phyloP scores from a whole-genome alignment of 2,113 vertebrate genomes.

The Saimiri boliviensis region DNA sequence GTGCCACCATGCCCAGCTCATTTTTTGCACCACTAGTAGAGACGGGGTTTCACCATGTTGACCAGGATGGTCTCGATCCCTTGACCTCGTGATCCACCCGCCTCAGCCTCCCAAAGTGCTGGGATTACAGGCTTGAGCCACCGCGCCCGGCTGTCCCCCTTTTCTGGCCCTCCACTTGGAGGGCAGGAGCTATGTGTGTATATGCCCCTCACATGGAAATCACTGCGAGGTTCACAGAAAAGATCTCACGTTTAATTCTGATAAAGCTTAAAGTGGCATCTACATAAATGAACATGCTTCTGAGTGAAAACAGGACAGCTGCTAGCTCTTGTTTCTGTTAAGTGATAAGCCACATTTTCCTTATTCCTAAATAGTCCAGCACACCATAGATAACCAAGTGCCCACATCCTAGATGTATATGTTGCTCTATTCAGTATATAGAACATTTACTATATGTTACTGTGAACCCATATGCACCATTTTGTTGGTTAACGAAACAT shows the following conservation, averaged over 20 bases:
- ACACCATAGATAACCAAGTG: not conserved
- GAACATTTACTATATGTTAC: rapidly evolving
- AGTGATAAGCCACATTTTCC: not conserved
- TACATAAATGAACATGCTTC: not conserved
- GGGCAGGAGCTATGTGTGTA: not conserved
- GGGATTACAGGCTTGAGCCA: too few species aligned
- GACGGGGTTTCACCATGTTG: too few species aligned
- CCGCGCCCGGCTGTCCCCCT: not conserved
- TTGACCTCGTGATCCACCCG: too few species aligned
- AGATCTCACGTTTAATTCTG: constrained; percentile 35
- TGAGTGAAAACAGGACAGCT: not conserved
- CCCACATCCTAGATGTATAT: not conserved
- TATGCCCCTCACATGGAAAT: not conserved
- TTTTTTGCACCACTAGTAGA: too few species aligned
- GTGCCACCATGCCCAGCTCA: too few species aligned
- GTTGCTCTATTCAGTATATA: rapidly evolving
- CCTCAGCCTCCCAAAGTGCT: too few species aligned
- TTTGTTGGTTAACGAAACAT: not conserved
- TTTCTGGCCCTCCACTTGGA: not conserved
- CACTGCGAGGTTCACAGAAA: not conserved
- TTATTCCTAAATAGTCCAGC: not conserved
- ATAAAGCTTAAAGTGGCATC: not conserved
- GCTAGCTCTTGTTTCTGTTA: not conserved
- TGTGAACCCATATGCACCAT: not conserved
- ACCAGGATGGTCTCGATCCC: too few species aligned